Evolutionary conservation across 1,140 invertebrate genomes (phyloP), one percentile per base, ranked within the genome.

Genomic region (Zaprionus gabonicus): DNA sequence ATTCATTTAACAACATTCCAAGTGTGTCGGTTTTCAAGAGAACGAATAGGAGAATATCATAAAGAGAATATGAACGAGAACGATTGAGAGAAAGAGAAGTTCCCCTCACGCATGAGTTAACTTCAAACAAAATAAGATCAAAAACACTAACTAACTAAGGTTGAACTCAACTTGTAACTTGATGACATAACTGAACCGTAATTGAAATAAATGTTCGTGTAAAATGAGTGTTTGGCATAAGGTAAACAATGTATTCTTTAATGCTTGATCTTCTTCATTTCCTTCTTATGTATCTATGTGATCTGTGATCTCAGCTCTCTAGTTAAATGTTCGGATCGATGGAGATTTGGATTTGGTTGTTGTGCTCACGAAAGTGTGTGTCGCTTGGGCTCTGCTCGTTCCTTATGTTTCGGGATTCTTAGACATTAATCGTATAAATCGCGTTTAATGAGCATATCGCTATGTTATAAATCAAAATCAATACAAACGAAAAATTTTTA

Each of bases 281-380:
- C 31, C 23, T 25, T 12, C 23, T 25, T 12, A 46, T 46, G 15
- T 13, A 53, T 76, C 60, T 64, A 46, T 68, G 57, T 74, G 70
- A 71, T 76, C 63, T 72, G 55, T 74, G 70, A 71, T 74, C 59
- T 72, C 67, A 70, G 74, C 78, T 81, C 79, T 74, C 82, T 76
- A 70, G 70, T 64, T 79, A 66, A 17, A 73, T 34, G 34, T 57
- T 63, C 34, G 34, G 34, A 51, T 72, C 72, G 58, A 71, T 69
- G 78, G 58, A 71, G 63, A 83, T 91, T 92, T 91, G 92, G 92
- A 31, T 31, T 92, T 91, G 92, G 92, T 93, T 93, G 92, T 92
- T 93, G 91, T 92, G 88, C 87, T 79, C 78, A 78, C 56, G 58
- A 75, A 77, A 77, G 27, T 62, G 49, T 72, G 70, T 67, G 41